These are phyloP conservation scores for Spatulosminthurus flaviceps DNA, from an alignment of 2,888 invertebrate species.

Conservation along the genomic window DNA sequence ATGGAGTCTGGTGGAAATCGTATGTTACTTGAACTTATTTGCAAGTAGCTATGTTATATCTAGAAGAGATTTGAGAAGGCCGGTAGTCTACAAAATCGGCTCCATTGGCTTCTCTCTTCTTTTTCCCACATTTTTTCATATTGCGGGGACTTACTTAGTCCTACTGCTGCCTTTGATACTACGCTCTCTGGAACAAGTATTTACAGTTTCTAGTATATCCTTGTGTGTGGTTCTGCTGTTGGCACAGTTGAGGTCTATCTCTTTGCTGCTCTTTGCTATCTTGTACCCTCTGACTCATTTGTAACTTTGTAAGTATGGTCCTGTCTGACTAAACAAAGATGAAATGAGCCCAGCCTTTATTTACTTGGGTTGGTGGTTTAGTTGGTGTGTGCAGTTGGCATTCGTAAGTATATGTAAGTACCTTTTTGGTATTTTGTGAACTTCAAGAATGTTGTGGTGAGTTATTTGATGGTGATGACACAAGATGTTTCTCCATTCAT, in stretches of 20 bases:
- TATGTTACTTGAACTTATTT: conserved; percentile 5
- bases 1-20: background rate
- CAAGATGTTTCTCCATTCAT: conserved; percentile 26
- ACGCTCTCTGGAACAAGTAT: background rate
- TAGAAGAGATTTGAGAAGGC: background rate
- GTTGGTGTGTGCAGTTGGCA: conserved; percentile 11
- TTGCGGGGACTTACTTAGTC: background rate
- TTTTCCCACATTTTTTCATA: background rate
- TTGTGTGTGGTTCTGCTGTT: background rate
- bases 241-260: conserved; percentile 6
- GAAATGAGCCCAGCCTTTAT: conserved; percentile 40
- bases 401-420: background rate
- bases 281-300: conserved; percentile 26
- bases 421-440: conserved; percentile 27
- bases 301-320: too few relatives aligned
- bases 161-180: too few relatives aligned
- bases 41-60: background rate
- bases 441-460: conserved; percentile 9
- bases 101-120: conserved; percentile 4
- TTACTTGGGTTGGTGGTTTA: conserved; percentile 27
- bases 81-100: background rate
- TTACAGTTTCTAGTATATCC: background rate
- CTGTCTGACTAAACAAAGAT: conserved; percentile 27
- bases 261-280: conserved; percentile 21
- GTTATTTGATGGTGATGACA: conserved; percentile 26